phyloP scores from a whole-genome alignment of 2,888 invertebrate genomes.

The Volucella inflata region DNA sequence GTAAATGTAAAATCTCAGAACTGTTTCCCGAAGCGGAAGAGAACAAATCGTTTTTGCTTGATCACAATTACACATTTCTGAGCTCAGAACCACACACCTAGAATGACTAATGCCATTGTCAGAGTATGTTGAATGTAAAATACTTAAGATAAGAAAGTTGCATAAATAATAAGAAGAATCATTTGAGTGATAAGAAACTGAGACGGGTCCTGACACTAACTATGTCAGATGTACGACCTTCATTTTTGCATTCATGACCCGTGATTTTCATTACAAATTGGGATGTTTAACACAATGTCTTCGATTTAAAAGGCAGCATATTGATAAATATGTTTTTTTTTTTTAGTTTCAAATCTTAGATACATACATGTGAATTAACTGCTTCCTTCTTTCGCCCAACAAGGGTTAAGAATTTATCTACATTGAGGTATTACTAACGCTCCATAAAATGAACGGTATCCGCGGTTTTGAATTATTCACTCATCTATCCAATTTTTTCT shows the following conservation, averaged over 20 bases:
- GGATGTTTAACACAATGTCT: constrained; percentile 13
- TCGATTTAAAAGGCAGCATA: constrained; percentile 55
- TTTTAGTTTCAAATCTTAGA: background rate
- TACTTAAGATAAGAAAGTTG: too few species aligned
- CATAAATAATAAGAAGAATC: too few species aligned
- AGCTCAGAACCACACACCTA: too few species aligned
- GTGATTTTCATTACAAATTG: too few species aligned
- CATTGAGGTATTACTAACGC: constrained; percentile 42
- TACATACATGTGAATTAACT: constrained; percentile 54
- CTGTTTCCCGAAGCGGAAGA: too few species aligned
- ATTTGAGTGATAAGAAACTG: constrained; percentile 5
- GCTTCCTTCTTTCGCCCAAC: constrained; percentile 25
- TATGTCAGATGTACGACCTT: constrained; percentile 9
- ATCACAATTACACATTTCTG: too few species aligned
- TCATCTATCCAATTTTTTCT: constrained; percentile 23
- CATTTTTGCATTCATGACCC: background rate
- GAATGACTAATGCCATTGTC: too few species aligned
- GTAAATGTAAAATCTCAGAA: too few species aligned
- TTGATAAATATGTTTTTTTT: constrained; percentile 2
- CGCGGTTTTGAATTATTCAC: constrained; percentile 16
- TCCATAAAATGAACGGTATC: constrained; percentile 40
- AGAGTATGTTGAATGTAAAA: too few species aligned
- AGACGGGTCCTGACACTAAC: background rate
- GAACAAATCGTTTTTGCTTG: too few species aligned
- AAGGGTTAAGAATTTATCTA: constrained; percentile 16